Percentiles rank a stretch among this genome's conserved stretches.
Evolutionary conservation across 2,888 invertebrate species (phyloP).

Genomic region (Melinaea marsaeus): DNA sequence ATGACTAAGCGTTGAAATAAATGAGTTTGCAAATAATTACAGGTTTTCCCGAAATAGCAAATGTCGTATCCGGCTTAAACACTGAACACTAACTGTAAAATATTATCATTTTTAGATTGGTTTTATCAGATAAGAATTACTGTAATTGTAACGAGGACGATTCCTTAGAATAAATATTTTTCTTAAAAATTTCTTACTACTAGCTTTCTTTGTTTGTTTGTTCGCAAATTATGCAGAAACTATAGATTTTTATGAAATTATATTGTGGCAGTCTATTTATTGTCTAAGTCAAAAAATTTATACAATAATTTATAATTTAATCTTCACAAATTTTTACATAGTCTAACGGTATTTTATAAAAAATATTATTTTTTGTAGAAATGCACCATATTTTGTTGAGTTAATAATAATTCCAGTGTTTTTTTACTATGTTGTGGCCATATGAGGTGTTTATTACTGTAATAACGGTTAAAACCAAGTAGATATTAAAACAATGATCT

Average conservation of each 20-base stretch:
- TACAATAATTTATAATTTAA: too few species aligned
- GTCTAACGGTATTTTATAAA: too few species aligned
- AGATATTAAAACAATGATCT: conserved; percentile 14
- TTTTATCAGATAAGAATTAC: too few species aligned
- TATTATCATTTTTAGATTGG: too few species aligned
- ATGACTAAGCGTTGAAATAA: background rate
- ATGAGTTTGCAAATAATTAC: conserved; percentile 3
- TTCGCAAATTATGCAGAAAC: too few species aligned
- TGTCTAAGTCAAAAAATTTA: too few species aligned
- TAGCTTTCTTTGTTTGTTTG: too few species aligned
- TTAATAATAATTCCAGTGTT: background rate
- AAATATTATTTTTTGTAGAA: background rate
- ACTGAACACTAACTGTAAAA: background rate
- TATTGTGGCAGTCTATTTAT: too few species aligned
- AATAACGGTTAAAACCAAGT: conserved; percentile 22
- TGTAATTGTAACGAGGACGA: background rate
- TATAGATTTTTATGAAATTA: too few species aligned
- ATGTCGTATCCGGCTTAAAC: background rate
- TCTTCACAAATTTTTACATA: too few species aligned
- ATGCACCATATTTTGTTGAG: background rate
- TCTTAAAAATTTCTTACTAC: too few species aligned
- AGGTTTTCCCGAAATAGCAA: conserved; percentile 5
- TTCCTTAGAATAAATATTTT: too few species aligned
- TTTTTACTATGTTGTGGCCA: background rate
- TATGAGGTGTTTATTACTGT: conserved; percentile 29